Conservation (phyloP, 2,113 vertebrate species). For the Cettia cetti region DNA sequence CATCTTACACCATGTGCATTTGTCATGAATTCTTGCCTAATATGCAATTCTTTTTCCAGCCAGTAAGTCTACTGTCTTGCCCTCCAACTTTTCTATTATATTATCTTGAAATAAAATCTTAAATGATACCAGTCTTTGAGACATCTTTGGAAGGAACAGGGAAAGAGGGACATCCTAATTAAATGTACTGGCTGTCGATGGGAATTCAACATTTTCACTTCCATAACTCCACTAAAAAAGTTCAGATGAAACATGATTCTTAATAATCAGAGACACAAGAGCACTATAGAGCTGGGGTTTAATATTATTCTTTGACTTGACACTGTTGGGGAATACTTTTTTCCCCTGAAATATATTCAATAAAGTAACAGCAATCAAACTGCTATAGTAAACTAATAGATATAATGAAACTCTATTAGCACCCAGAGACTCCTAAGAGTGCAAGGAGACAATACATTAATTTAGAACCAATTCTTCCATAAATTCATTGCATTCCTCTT, state of each 20-base stretch:
- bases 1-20: neutral
- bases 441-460: slow-evolving; percentile 3
- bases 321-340: neutral
- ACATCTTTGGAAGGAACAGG: neutral
- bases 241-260: slow-evolving; percentile 61
- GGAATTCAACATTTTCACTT: neutral
- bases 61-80: neutral
- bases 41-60: neutral
- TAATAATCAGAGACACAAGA: slow-evolving; percentile 51
- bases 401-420: slow-evolving; percentile 42
- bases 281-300: slow-evolving; percentile 15
- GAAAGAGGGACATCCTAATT: slow-evolving; percentile 22
- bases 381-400: slow-evolving; percentile 55
- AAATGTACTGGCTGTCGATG: neutral
- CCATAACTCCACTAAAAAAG: neutral
- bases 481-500: neutral
- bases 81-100: neutral
- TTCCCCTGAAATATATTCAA: slow-evolving; percentile 31
- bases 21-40: neutral
- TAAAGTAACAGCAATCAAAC: slow-evolving; percentile 52
- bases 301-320: slow-evolving; percentile 43
- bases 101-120: neutral
- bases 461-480: slow-evolving; percentile 15
- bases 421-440: slow-evolving; percentile 20
- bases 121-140: neutral